Base-by-base conservation (phyloP, 2,888 invertebrate genomes). In the Zhuqinia jingwanae region DNA sequence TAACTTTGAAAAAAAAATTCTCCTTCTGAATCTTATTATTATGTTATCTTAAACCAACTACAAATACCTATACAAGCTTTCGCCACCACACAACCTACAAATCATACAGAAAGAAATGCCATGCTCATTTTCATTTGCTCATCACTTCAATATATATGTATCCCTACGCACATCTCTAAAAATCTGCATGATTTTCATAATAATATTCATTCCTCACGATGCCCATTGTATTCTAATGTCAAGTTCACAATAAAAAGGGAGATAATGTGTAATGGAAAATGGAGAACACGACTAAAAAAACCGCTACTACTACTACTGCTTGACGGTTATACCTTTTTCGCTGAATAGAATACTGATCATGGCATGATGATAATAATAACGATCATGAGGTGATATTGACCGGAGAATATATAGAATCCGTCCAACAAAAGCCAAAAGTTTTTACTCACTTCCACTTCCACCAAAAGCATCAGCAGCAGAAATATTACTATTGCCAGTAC, bases 211-310 rank as follows among this genome's bases (percentile, higher is more conserved):
- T 11, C 25, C 63, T 86, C 86, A 80, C 86, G 76, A 86, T 80
- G 76, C 81, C 80, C 80, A 86, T 86, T 86, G 86, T 86, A 81
- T 86, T 81, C 47, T 81, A 86, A 86, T 86, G 86, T 86, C 86
- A 81, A 86, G 86, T 81, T 86, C 76, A 75, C 75, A 76, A 76
- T 56, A 81, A 81, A 65, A 36, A n/a, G 42, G 81, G 58, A 56
- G 80, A 86, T 86, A 86, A 85, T 76, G 17, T 76, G 36, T 36
- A 81, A 81, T 73, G 70, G 73, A 63, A 85, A 81, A 77, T 79
- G 85, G 58, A 47, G 86, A 86, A 80, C 86, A 86, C 86, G 86
- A 50, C 42, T 30, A 50, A 50, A 73, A n/a, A 73, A 70, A 25
- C 73, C 50, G 73, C 73, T 50, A 22, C 42, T 58, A 50, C 60